Conservation (phyloP, 2,888 invertebrate genomes). For the Melieria omissa region DNA sequence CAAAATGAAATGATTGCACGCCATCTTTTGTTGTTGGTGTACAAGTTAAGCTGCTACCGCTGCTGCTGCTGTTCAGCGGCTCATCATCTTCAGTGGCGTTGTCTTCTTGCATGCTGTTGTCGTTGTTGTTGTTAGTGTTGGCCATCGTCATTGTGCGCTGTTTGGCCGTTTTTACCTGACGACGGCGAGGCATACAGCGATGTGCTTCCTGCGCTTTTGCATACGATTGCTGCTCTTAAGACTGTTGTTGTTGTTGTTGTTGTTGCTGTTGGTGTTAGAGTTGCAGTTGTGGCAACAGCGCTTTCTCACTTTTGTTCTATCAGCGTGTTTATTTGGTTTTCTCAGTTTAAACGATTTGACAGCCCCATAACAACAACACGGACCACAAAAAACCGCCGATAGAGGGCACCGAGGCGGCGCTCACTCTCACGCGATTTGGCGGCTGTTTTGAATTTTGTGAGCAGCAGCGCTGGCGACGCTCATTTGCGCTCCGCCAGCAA, state of each 20-base stretch:
- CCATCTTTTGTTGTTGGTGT: slow-evolving; percentile 36
- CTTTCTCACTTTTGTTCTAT: slow-evolving; percentile 27
- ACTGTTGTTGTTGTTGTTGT: slow-evolving; percentile 28
- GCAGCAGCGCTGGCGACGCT: too few relatives aligned
- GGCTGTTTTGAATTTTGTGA: too few relatives aligned
- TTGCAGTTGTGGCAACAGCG: slow-evolving; percentile 11
- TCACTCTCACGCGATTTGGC: too few relatives aligned
- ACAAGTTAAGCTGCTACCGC: not conserved
- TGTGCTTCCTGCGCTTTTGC: not conserved
- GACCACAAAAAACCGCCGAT: too few relatives aligned
- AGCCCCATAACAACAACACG: too few relatives aligned
- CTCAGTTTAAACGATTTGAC: slow-evolving; percentile 12
- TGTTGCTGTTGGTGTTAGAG: slow-evolving; percentile 29
- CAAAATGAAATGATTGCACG: slow-evolving; percentile 27
- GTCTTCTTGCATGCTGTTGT: not conserved
- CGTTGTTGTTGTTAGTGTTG: not conserved
- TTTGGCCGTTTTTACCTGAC: too few relatives aligned
- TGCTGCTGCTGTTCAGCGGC: slow-evolving; percentile 7
- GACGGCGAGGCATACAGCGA: too few relatives aligned
- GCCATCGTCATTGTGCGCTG: too few relatives aligned
- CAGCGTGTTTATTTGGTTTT: slow-evolving; percentile 20
- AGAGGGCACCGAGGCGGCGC: too few relatives aligned
- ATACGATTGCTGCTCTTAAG: slow-evolving; percentile 4
- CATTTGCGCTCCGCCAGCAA: too few relatives aligned
- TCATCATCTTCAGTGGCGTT: slow-evolving; percentile 7